Percentiles rank a stretch among this genome's conserved stretches.
Evolutionary conservation across 2,113 vertebrate genomes (phyloP).

Genomic region (Procapra przewalskii): DNA sequence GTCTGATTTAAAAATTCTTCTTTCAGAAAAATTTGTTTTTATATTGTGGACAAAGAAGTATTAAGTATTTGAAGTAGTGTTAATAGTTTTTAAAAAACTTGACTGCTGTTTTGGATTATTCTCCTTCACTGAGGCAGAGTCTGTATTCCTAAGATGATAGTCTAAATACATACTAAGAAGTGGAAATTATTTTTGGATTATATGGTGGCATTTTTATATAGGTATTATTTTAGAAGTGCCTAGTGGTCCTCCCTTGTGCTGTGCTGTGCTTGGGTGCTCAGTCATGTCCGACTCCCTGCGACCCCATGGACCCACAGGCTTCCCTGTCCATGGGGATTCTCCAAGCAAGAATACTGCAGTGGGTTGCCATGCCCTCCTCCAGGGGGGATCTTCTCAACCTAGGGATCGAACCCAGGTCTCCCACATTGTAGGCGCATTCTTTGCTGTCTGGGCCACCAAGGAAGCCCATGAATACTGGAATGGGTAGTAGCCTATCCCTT

Average conservation of each 20-base stretch:
- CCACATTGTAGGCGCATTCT: neutral
- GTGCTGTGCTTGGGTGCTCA: neutral
- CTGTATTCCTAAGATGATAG: neutral
- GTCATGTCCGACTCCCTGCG: neutral
- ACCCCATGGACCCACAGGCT: neutral
- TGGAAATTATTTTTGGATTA: slow-evolving; percentile 14
- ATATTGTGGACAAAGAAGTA: neutral
- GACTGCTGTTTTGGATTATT: neutral
- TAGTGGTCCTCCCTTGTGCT: neutral
- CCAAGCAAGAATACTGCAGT: neutral
- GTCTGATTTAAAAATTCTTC: neutral
- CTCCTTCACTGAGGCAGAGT: neutral
- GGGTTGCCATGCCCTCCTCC: neutral
- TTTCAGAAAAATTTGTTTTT: slow-evolving; percentile 8
- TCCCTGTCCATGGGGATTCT: neutral
- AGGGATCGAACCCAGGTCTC: neutral
- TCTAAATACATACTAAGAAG: neutral
- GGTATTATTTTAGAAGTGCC: neutral
- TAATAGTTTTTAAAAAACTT: neutral
- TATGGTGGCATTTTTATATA: neutral
- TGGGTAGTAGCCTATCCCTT: neutral
- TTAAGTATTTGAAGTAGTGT: slow-evolving; percentile 9
- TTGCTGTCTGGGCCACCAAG: neutral
- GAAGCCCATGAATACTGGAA: neutral
- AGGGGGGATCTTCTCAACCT: neutral